Evolutionary conservation across 2,797 vertebrate species (phyloP).

Genomic region (Novumbra hubbsi): DNA sequence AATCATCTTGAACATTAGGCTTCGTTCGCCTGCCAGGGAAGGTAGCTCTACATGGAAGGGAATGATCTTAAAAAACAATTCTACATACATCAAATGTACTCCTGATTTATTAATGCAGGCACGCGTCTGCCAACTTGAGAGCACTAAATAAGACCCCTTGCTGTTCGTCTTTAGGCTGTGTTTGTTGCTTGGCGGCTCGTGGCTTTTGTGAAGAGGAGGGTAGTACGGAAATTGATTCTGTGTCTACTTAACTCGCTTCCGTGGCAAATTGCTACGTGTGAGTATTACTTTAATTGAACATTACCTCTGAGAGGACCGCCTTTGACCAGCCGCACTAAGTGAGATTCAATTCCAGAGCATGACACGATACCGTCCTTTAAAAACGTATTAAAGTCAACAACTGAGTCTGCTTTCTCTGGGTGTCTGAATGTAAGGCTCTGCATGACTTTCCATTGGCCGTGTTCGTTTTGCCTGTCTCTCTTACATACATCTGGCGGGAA

Average conservation of each 20-base stretch:
- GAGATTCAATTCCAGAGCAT: neutral
- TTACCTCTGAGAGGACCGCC: neutral
- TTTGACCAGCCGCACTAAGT: slow-evolving; percentile 24
- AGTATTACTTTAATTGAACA: slow-evolving; percentile 39
- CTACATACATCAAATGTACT: slow-evolving; percentile 67
- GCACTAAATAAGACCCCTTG: slow-evolving; percentile 41
- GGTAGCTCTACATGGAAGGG: slow-evolving; percentile 65
- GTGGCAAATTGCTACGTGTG: neutral
- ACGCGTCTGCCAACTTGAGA: slow-evolving; percentile 42
- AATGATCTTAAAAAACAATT: slow-evolving; percentile 74
- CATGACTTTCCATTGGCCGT: slow-evolving; percentile 29
- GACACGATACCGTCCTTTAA: neutral
- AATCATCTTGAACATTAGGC: slow-evolving; percentile 71
- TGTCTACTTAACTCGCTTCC: slow-evolving; percentile 30
- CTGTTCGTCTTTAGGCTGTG: slow-evolving; percentile 20
- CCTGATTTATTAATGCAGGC: slow-evolving; percentile 68
- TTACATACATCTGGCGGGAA: slow-evolving; percentile 37
- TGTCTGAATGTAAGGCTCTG: slow-evolving; percentile 37
- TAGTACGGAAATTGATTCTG: slow-evolving; percentile 41
- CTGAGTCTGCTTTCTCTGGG: slow-evolving; percentile 31
- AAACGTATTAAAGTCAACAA: slow-evolving; percentile 10
- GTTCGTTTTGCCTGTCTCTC: neutral
- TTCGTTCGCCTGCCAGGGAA: slow-evolving; percentile 63
- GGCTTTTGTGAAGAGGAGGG: slow-evolving; percentile 44
- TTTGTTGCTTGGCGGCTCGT: slow-evolving; percentile 38